Percentiles rank a stretch among this genome's conserved stretches.
Evolutionary conservation across 2,888 invertebrate species (phyloP).

Genomic region (Boloria selene): DNA sequence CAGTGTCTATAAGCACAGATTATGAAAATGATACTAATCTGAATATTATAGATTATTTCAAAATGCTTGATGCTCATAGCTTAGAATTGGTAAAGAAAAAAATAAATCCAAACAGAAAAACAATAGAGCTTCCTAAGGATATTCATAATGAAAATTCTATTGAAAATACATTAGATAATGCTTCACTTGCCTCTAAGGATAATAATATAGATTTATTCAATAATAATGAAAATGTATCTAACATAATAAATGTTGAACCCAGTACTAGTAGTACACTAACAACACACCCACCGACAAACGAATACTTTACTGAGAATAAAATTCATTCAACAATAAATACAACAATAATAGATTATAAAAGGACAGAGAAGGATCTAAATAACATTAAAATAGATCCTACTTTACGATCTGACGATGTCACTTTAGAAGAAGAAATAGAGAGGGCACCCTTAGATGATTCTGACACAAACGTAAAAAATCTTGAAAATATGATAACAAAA

Average conservation of each 20-base stretch:
- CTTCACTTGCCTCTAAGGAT: not conserved
- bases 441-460: slow-evolving; percentile 34
- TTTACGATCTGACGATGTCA: slow-evolving; percentile 42
- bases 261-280: not conserved
- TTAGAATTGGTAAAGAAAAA: slow-evolving; percentile 45
- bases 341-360: not conserved
- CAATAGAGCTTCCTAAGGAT: not conserved
- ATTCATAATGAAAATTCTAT: not conserved
- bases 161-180: not conserved
- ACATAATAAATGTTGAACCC: not conserved
- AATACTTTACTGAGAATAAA: not conserved
- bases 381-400: slow-evolving; percentile 21
- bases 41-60: slow-evolving; percentile 32
- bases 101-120: slow-evolving; percentile 24
- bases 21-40: slow-evolving; percentile 29
- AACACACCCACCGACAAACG: not conserved
- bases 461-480: slow-evolving; percentile 31
- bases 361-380: not conserved
- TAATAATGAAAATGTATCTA: not conserved
- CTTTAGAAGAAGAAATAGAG: slow-evolving; percentile 46
- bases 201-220: not conserved
- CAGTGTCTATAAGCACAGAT: slow-evolving; percentile 6
- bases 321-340: not conserved
- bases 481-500: slow-evolving; percentile 30
- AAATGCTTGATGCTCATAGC: slow-evolving; percentile 37